Percentiles rank a stretch among this genome's conserved stretches.
Evolutionary conservation across 2,888 invertebrate genomes (phyloP).

Genomic region (Ochropacha duplaris): DNA sequence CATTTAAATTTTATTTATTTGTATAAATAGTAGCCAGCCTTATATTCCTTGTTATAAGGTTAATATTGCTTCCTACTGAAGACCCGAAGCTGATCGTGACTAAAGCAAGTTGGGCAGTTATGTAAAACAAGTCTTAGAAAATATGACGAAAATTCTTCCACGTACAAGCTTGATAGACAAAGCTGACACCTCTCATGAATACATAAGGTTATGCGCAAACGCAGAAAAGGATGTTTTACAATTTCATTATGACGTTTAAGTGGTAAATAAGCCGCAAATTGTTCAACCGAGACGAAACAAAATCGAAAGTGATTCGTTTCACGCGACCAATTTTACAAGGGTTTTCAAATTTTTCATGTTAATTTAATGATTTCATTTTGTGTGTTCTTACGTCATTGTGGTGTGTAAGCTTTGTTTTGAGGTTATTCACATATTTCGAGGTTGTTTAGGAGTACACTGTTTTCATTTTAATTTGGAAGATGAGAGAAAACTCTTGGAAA

Average conservation of each 20-base stretch:
- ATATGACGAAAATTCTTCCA: neutral
- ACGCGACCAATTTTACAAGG: neutral
- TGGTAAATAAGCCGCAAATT: conserved; percentile 6
- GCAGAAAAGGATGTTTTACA: conserved; percentile 11
- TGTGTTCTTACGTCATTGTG: neutral
- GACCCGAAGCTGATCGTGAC: too few species aligned
- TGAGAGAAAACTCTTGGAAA: too few species aligned
- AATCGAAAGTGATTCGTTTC: neutral
- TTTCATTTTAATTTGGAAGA: too few species aligned
- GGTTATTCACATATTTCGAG: neutral
- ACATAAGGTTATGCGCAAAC: conserved; percentile 6
- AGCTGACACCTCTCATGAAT: conserved; percentile 4
- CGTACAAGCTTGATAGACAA: neutral
- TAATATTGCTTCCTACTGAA: too few species aligned
- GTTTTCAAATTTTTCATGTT: neutral
- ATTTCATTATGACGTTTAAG: conserved; percentile 16
- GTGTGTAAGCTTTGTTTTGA: neutral
- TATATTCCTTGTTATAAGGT: too few species aligned
- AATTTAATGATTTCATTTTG: neutral
- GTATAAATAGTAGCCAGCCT: too few species aligned
- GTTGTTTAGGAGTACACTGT: too few species aligned
- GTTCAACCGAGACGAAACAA: neutral
- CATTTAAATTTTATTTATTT: too few species aligned
- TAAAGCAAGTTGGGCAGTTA: too few species aligned
- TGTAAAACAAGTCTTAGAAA: too few species aligned